phyloP scores from a whole-genome alignment of 1,140 invertebrate genomes.

The Drosophila kanapiae region DNA sequence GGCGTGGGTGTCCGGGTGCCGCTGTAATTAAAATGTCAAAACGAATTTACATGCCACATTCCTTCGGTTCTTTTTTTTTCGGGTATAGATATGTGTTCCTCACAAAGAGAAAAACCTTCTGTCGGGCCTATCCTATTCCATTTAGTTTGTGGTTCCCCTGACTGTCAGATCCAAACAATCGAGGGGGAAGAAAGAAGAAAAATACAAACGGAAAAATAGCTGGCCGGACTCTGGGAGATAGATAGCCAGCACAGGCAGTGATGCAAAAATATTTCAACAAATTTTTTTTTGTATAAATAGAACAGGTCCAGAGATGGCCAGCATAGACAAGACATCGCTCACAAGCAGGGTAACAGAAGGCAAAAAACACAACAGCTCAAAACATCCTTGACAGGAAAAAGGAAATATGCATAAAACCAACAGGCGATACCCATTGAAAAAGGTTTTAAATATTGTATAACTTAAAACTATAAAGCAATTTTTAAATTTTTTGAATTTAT shows the following conservation, averaged over 20 bases:
- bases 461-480: accelerated
- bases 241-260: constrained; percentile 36
- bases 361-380: constrained; percentile 13
- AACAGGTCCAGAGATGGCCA: constrained; percentile 32
- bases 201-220: constrained; percentile 54
- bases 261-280: constrained; percentile 55
- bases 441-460: too few relatives aligned
- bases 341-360: constrained; percentile 24
- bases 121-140: constrained; percentile 44
- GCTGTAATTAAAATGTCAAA: constrained; percentile 77
- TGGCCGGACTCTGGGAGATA: constrained; percentile 39
- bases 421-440: not conserved
- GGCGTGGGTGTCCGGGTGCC: not conserved
- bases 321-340: constrained; percentile 44
- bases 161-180: constrained; percentile 49
- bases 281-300: constrained; percentile 25
- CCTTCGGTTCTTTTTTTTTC: constrained; percentile 3
- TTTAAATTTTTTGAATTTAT: too few relatives aligned
- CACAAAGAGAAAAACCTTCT: constrained; percentile 1
- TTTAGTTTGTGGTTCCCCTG: constrained; percentile 58
- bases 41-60: constrained; percentile 47
- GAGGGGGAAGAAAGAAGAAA: constrained; percentile 26
- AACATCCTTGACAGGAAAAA: constrained; percentile 3
- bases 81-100: not conserved
- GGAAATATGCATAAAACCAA: not conserved